Evolutionary conservation across 2,888 invertebrate genomes (phyloP), one percentile per base, ranked within the genome.

Genomic region (Synanthedon formicaeformis): DNA sequence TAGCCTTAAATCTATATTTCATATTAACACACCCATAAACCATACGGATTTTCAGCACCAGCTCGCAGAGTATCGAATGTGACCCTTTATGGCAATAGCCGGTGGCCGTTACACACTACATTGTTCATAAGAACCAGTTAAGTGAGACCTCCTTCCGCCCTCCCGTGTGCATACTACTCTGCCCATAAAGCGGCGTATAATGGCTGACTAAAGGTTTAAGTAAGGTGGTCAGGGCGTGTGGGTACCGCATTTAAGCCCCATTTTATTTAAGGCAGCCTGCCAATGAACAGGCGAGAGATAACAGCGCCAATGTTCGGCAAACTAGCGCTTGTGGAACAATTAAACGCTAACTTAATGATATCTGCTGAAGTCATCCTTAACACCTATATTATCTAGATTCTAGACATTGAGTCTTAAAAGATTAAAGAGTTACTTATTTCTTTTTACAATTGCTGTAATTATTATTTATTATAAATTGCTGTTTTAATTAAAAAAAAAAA

Each of bases 191-290:
- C 12, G 23, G 49, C 1, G 23, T 49, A 16, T 23, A 49, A 45
- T 18, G 16, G 18, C 23, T 18, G 13, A 8, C 18, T 49, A 50
- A 14, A 13, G 56, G 27, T 52, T 55, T 2, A 12, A 4, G 13
- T 49, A 45, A n/a, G 40, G 41, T 56, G 55, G 55, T 23, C 50
- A 50, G 50, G 50, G 14, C 40, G 27, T 71, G 65, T 62, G 56
- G 57, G 57, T 61, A 59, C 56, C 59, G 51, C 66, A 69, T 67
- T 72, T 65, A 67, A 64, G 63, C 60, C 62, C 67, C 65, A 66
- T 71, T 75, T 77, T 76, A 73, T 75, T 70, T 72, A 73, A 77
- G 78, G 74, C 76, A 73, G 58, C 56, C 67, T 75, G 77, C 78
- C 78, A 77, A 76, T 74, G 70, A 66, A 63, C 62, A 61, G 54